Base-by-base conservation (phyloP, 2,888 invertebrate genomes). In the Spodoptera littoralis region DNA sequence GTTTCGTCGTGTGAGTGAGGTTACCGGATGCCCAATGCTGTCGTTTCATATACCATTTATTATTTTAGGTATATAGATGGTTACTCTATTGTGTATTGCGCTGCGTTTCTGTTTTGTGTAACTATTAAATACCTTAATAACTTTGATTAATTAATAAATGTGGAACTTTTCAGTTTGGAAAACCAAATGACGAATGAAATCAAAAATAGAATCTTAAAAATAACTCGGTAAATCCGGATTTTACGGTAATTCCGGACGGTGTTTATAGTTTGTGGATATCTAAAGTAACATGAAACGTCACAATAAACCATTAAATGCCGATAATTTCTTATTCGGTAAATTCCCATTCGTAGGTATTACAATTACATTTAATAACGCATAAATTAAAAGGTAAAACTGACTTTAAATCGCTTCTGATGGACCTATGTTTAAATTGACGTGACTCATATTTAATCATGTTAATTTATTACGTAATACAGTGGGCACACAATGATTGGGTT, bases 251-350 rank as follows among this genome's bases (percentile, higher is more conserved):
- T 42, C 49, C 65, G 43, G 52, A 42, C 18, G 30, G 3, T 27
- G 5, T 27, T n/a, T 47, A 54, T n/a, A 13, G 12, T 11, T 9
- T 30, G 9, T 2, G 8, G 8, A 36, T 36, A 45, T 51, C 52
- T 46, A 30, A 56, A 53, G 44, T 30, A 45, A 49, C 51, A 5
- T 18, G 9, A 51, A 58, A 56, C 50, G 62, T 65, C 73, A 69
- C n/a, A 3, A 41, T 11, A 44, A 4, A 46, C 9, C 36, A 36
- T 4, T 36, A 51, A n/a, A 41, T 51, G 36, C 47, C 45, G 59
- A 65, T 60, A 54, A 36, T 75, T 70, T 70, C 70, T 70, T 53
- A 53, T 53, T 51, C 51, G 24, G 70, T 73, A 47, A 64, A 70
- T 75, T 64, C 73, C 77, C 66, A 70, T 55, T 60, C 24, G 41